Base-by-base conservation (phyloP, 2,888 invertebrate species). In the Campopleginae sp. region DNA sequence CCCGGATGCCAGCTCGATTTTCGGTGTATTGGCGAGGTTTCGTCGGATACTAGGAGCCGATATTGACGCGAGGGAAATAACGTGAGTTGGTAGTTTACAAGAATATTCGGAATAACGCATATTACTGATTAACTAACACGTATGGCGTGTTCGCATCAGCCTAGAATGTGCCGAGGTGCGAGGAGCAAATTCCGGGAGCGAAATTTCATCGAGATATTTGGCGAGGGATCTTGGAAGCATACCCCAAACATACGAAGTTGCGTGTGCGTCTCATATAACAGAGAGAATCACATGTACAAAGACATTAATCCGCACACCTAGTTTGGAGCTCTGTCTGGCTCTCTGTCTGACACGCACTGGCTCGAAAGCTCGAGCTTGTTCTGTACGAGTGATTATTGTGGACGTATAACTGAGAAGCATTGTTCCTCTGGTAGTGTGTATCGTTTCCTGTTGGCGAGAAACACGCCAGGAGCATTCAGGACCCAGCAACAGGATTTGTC, bases 211-310 rank as follows among this genome's bases (percentile, higher is more conserved):
- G 66, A 58, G 71, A 42, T 54, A 12, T 48, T 48, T 27, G 14
- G 46, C 46, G 46, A 71, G 68, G 63, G 44, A 44, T 63, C 33
- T 54, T 46, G 27, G 38, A 42, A 27, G 17, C 38, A 8, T 65
- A 19, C 66, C 66, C 54, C 10, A 19, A 58, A 58, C 23, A 48
- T 19, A 51, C 54, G 33, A 44, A 74, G 72, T 54, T 68, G 71
- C 72, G 78, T 82, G 71, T 74, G 74, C 78, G 71, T 74, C 77
- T 77, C 82, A 70, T 79, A 75, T 63, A 75, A 82, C 68, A 70
- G 58, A 75, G 74, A 12, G n/a, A 68, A 68, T 46, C 68, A 66
- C 33, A 23, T 38, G 48, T 23, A 58, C 61, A 71, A 44, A 23
- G 12, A 46, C 66, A 68, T 61, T 63, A 44, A 74, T 27, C 38